A percentile compares a stretch with the other conserved stretches of the same genome.
Evolutionary conservation across 1,140 invertebrate genomes (phyloP).

Genomic region (Hylaeus volcanicus): DNA sequence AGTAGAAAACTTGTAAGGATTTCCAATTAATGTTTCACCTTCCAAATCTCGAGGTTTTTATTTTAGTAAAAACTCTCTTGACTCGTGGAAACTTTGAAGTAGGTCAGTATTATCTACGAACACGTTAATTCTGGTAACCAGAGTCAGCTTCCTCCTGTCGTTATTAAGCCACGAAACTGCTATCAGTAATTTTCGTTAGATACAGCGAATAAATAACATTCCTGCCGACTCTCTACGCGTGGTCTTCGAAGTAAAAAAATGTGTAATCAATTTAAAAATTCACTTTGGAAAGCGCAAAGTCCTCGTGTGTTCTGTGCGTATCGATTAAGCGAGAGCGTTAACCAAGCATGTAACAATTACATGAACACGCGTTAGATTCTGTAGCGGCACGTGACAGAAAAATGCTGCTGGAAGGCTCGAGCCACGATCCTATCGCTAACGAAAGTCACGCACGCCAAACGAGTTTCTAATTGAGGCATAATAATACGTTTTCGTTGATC

Average conservation of each 20-base stretch:
- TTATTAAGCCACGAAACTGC: background rate
- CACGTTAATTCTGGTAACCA: background rate
- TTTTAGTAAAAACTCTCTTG: background rate
- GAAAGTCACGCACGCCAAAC: conserved; percentile 17
- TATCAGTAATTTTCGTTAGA: background rate
- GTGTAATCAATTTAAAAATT: no score
- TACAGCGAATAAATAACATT: no score
- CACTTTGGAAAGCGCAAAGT: no score
- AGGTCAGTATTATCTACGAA: background rate
- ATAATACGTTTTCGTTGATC: background rate
- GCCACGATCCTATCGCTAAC: conserved; percentile 21
- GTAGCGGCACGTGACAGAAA: conserved; percentile 10
- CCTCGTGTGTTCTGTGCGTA: conserved; percentile 8
- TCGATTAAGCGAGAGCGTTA: conserved; percentile 22
- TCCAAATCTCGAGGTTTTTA: background rate
- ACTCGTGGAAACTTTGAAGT: background rate
- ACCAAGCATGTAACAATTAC: conserved; percentile 38
- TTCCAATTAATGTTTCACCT: background rate
- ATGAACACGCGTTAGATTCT: conserved; percentile 15
- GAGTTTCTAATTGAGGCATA: conserved; percentile 5
- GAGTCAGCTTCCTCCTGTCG: background rate
- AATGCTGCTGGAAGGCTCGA: conserved; percentile 8
- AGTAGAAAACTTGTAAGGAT: background rate
- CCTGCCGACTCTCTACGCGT: no score
- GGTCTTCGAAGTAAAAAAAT: no score